A percentile compares a stretch with the other conserved stretches of the same genome.
Conservation (phyloP, 2,113 vertebrate genomes). For the Talpa occidentalis region DNA sequence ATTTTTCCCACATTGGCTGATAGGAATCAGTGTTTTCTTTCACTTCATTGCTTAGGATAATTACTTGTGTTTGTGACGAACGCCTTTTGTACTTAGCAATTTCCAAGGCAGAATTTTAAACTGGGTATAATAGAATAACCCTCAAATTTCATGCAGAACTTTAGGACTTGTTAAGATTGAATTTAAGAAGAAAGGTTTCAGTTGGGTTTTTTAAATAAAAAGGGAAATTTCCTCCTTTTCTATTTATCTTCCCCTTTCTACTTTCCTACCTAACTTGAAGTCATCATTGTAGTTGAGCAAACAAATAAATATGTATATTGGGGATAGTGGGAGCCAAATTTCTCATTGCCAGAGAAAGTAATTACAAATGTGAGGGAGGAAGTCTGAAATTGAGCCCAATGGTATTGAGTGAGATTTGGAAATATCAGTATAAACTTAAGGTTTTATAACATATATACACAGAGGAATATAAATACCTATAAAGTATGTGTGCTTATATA, state of each 20-base stretch:
- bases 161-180: background rate
- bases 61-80: background rate
- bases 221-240: background rate
- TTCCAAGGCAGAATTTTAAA: conserved; percentile 15
- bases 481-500: background rate
- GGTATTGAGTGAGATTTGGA: background rate
- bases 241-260: background rate
- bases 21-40: conserved; percentile 39
- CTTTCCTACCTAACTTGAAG: background rate
- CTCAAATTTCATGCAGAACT: background rate
- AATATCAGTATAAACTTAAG: background rate
- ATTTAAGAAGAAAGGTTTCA: background rate
- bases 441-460: background rate
- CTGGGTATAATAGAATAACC: background rate
- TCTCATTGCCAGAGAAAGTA: background rate
- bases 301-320: background rate
- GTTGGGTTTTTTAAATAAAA: conserved; percentile 14
- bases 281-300: background rate
- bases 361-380: background rate
- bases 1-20: background rate
- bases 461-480: background rate
- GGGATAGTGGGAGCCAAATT: background rate
- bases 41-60: background rate
- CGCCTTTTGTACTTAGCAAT: background rate
- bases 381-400: background rate